A percentile compares a stretch with the other conserved stretches of the same genome.
These are phyloP conservation scores for Xerus inauris DNA, from an alignment of 2,113 vertebrate genomes.

Conservation along the genomic window DNA sequence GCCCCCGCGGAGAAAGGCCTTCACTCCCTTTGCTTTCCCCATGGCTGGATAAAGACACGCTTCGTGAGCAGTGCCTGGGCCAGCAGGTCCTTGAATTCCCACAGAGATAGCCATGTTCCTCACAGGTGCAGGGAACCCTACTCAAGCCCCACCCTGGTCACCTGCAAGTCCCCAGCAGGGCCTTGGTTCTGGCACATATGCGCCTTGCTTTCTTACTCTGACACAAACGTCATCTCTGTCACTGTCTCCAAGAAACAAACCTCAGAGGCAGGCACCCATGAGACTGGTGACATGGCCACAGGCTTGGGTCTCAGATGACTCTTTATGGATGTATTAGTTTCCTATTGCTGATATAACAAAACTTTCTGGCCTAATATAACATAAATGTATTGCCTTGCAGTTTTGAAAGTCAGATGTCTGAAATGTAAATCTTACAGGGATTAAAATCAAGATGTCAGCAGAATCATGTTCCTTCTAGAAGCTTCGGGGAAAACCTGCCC, in stretches of 20 bases:
- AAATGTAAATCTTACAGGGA: rapidly evolving
- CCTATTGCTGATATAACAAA: not conserved
- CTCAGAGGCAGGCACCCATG: not conserved
- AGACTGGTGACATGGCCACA: rapidly evolving
- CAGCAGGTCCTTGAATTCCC: rapidly evolving
- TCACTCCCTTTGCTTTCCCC: too few species aligned
- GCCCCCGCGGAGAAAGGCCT: too few species aligned
- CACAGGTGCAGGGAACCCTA: rapidly evolving
- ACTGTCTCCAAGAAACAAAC: not conserved
- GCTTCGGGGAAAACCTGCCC: rapidly evolving
- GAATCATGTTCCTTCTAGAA: rapidly evolving
- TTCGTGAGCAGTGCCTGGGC: rapidly evolving
- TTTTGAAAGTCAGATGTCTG: not conserved
- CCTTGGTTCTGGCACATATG: rapidly evolving
- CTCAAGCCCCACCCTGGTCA: rapidly evolving
- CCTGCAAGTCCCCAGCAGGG: not conserved
- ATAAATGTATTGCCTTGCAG: not conserved
- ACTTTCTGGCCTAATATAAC: not conserved
- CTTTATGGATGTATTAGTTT: not conserved
- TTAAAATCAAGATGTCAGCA: not conserved
- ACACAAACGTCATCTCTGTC: not conserved
- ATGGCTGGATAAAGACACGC: too few species aligned
- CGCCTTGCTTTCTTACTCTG: not conserved
- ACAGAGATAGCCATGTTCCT: rapidly evolving
- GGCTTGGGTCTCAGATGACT: not conserved